A percentile compares a stretch with the other conserved stretches of the same genome.
phyloP scores from a whole-genome alignment of 2,888 invertebrate species.

The Rhimphoctona megacephalus region DNA sequence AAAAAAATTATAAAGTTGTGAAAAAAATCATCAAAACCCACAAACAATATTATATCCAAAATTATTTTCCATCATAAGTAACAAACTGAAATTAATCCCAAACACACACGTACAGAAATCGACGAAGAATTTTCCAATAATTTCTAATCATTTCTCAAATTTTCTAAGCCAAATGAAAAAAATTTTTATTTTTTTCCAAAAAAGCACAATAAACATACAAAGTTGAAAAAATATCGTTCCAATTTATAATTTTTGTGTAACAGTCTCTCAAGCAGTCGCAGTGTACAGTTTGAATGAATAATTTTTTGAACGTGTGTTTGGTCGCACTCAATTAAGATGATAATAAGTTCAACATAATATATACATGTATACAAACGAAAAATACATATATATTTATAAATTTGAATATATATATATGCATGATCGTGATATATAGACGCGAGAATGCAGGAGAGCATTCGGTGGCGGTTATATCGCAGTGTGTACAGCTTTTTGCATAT shows the following conservation, averaged over 20 bases:
- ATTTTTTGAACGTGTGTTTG: constrained; percentile 6
- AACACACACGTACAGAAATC: too few relatives aligned
- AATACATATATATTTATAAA: background rate
- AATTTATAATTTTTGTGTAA: too few relatives aligned
- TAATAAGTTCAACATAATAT: constrained; percentile 29
- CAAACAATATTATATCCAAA: background rate
- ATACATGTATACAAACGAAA: background rate
- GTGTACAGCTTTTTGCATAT: constrained; percentile 41
- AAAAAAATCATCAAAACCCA: background rate
- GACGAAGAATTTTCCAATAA: too few relatives aligned
- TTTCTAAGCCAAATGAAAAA: too few relatives aligned
- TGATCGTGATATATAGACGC: background rate
- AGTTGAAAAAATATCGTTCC: too few relatives aligned
- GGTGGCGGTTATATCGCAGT: constrained; percentile 53
- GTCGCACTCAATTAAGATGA: constrained; percentile 57
- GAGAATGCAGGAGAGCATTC: constrained; percentile 31
- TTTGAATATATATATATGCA: constrained; percentile 1
- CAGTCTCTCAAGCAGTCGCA: too few relatives aligned
- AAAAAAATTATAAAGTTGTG: background rate
- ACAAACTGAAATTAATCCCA: too few relatives aligned
- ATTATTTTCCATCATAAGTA: too few relatives aligned
- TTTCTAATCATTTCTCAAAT: too few relatives aligned
- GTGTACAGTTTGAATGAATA: background rate
- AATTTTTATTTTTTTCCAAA: too few relatives aligned
- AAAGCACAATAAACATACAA: too few relatives aligned